Percentiles rank a stretch among this genome's conserved stretches.
phyloP scores from a whole-genome alignment of 2,888 invertebrate species.

The Drosophila crucigera region DNA sequence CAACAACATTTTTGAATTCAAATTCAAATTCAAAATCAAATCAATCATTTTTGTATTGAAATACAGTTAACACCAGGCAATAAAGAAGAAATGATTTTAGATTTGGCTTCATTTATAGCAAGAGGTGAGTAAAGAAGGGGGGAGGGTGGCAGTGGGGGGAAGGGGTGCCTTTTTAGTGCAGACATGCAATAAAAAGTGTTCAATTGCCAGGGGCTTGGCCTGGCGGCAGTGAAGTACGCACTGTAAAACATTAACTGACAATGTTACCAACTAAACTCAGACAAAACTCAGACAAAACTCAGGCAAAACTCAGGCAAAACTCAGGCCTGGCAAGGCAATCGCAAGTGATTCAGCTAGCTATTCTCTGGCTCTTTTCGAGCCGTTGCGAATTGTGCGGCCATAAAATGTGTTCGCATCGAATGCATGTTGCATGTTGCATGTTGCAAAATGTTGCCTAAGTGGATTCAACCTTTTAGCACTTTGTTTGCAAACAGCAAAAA shows the following conservation, averaged over 20 bases:
- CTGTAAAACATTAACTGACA: conserved; percentile 6
- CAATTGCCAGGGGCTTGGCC: conserved; percentile 1
- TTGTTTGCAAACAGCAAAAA: conserved; percentile 20
- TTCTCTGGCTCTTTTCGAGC: neutral
- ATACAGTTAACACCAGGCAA: neutral
- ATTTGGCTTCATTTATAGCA: neutral
- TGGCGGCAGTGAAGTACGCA: neutral
- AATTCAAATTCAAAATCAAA: neutral
- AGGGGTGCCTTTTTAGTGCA: neutral
- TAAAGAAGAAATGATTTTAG: neutral
- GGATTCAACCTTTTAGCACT: conserved; percentile 33
- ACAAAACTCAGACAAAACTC: neutral
- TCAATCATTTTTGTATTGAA: neutral
- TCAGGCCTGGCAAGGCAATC: conserved; percentile 13
- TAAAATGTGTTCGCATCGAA: conserved; percentile 30
- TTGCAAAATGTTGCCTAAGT: conserved; percentile 11
- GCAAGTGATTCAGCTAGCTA: conserved; percentile 16
- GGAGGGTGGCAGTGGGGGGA: neutral
- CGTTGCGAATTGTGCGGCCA: conserved; percentile 17
- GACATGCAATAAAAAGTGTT: conserved; percentile 1
- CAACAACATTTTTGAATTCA: neutral
- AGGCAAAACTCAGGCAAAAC: conserved; percentile 1
- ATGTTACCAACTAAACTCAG: conserved; percentile 31
- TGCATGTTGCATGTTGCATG: conserved; percentile 4
- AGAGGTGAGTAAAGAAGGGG: neutral